phyloP scores from a whole-genome alignment of 2,113 vertebrate species.

The Rhadina sibilatrix region DNA sequence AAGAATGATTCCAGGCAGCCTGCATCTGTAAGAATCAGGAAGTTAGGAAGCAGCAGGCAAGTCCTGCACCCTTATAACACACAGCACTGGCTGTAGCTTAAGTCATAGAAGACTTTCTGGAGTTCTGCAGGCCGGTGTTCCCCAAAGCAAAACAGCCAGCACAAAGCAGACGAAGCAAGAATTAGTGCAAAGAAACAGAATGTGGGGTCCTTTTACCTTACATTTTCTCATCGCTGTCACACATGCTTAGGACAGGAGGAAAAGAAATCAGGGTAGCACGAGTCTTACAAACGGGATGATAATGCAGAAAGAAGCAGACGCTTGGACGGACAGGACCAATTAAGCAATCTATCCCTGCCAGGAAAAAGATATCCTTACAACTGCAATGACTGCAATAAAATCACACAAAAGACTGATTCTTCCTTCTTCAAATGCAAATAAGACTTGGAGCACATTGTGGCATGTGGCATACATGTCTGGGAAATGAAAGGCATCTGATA shows the following conservation, averaged over 20 bases:
- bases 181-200: background rate
- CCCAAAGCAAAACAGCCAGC: background rate
- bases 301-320: background rate
- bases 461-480: background rate
- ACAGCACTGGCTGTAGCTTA: background rate
- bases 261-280: background rate
- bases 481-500: constrained; percentile 49
- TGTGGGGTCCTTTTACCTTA: background rate
- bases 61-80: background rate
- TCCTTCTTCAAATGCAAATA: constrained; percentile 49
- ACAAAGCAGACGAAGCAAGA: background rate
- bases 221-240: background rate
- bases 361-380: background rate
- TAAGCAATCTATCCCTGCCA: background rate
- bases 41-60: background rate
- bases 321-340: background rate
- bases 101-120: background rate
- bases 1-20: background rate
- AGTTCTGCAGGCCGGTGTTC: background rate
- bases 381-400: background rate
- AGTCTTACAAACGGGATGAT: background rate
- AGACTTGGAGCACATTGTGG: background rate
- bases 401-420: constrained; percentile 4
- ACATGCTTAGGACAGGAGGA: background rate
- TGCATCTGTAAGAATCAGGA: background rate